A percentile compares a stretch with the other conserved stretches of the same genome.
Evolutionary conservation across 2,113 vertebrate genomes (phyloP).

Genomic region (Romanogobio albipinnatus): DNA sequence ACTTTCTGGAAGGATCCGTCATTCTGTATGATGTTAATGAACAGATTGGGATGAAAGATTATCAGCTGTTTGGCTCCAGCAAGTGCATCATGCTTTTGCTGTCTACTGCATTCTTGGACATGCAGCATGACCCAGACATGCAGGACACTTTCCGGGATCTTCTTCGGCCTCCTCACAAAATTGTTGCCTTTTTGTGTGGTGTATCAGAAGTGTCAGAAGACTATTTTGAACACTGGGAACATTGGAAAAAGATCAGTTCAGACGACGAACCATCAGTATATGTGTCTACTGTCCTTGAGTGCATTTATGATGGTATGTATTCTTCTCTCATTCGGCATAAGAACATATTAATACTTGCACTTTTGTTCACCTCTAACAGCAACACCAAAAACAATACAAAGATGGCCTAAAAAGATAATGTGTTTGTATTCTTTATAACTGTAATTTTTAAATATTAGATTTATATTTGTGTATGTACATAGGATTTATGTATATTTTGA

Average conservation of each 20-base stretch:
- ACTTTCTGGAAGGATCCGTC: constrained; percentile 62
- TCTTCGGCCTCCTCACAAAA: constrained; percentile 68
- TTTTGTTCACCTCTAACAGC: neutral
- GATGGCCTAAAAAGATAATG: neutral
- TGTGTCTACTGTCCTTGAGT: constrained; percentile 67
- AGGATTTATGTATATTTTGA: no score
- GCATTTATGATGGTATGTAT: constrained; percentile 68
- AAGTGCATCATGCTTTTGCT: constrained; percentile 72
- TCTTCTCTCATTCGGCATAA: neutral
- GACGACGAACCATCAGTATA: constrained; percentile 74
- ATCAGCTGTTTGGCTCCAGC: constrained; percentile 62
- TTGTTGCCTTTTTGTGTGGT: constrained; percentile 74
- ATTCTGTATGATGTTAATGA: constrained; percentile 55
- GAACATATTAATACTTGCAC: neutral
- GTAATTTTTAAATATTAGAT: no score
- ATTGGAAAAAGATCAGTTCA: constrained; percentile 72
- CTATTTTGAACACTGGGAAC: constrained; percentile 67
- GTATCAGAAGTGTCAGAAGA: constrained; percentile 57
- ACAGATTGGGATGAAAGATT: constrained; percentile 49
- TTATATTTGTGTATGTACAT: no score
- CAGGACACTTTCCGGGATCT: constrained; percentile 60
- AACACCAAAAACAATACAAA: neutral
- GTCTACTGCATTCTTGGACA: constrained; percentile 63
- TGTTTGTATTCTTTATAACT: neutral
- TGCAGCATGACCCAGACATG: constrained; percentile 56